Evolutionary conservation across 2,888 invertebrate species (phyloP), one percentile per base, ranked within the genome.

Genomic region (Thalpophila matura): DNA sequence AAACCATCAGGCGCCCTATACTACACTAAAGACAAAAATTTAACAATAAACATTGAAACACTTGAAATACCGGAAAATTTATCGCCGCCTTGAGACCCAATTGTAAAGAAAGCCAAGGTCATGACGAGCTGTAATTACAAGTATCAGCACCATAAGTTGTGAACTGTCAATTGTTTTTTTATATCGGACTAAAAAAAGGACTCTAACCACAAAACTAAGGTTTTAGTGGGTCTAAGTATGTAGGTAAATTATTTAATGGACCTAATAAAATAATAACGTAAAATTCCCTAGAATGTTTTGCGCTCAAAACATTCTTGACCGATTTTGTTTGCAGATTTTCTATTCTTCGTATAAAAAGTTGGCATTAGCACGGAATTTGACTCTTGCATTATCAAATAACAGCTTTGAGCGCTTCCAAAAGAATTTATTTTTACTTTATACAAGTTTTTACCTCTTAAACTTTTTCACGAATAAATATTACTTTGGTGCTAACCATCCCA

Each of bases 41-140:
- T 72, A 53, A 55, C 58, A 69, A 69, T 59, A 71, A 71, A 69
- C 50, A 69, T 60, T 64, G 74, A 80, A 82, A 81, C 80, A 84
- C 77, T 84, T 81, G 82, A 82, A 84, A 82, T 80, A 85, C 79
- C 82, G 74, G 82, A 84, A 85, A 88, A 87, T 83, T 80, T 46
- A 79, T 76, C 69, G 29, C 63, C 66, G 77, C 85, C 84, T 86
- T 84, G 82, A 80, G 75, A 78, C 66, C 38, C 58, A 73, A 77
- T 76, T 82, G 80, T 81, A 77, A 82, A 84, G 83, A 80, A 80
- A 85, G 78, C 75, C 87, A 88, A 88, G 89, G 89, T 77, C 77
- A 65, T 72, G 77, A 82, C 83, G 69, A 84, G 85, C 83, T 81
- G 58, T 73, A 80, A 74, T 79, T 80, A n/a, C n/a, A n/a, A n/a